Conservation (phyloP, 2,888 invertebrate species). For the Cosmia pyralina region DNA sequence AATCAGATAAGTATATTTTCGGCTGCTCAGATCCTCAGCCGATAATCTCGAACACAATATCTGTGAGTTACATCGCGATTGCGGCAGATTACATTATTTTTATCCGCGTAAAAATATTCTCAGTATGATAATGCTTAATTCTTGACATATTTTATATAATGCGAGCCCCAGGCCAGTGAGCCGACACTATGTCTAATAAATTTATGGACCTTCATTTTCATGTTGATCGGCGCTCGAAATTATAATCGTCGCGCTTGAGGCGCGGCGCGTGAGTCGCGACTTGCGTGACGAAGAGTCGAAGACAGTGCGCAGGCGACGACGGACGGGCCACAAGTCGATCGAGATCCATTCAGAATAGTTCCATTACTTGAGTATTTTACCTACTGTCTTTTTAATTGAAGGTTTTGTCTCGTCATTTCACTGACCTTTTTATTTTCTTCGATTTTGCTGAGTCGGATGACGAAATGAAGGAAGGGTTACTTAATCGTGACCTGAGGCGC, state of each 20-base stretch:
- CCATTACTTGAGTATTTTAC: conserved; percentile 12
- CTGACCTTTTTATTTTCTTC: conserved; percentile 50
- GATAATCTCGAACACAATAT: conserved; percentile 45
- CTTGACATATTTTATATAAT: conserved; percentile 90
- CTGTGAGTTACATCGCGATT: conserved; percentile 55
- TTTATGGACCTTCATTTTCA: conserved; percentile 89
- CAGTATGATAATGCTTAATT: conserved; percentile 88
- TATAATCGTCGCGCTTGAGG: conserved; percentile 88
- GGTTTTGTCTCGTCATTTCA: conserved; percentile 36
- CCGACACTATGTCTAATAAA: conserved; percentile 91
- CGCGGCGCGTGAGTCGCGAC: conserved; percentile 80
- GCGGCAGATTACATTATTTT: conserved; percentile 71
- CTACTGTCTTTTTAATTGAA: conserved; percentile 33
- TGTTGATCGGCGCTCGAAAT: conserved; percentile 89
- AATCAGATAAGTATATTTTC: conserved; percentile 24
- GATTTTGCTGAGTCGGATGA: conserved; percentile 40
- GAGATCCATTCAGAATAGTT: conserved; percentile 33
- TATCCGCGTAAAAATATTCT: conserved; percentile 81
- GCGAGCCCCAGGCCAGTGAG: conserved; percentile 84
- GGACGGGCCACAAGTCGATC: conserved; percentile 28
- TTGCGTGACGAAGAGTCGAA: conserved; percentile 74
- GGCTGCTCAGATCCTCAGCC: conserved; percentile 12
- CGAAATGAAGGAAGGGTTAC: conserved; percentile 42
- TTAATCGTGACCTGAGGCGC: conserved; percentile 38
- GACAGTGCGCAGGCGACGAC: conserved; percentile 61